Conservation (phyloP, 1,140 invertebrate species). For the Bicyclus anynana region DNA sequence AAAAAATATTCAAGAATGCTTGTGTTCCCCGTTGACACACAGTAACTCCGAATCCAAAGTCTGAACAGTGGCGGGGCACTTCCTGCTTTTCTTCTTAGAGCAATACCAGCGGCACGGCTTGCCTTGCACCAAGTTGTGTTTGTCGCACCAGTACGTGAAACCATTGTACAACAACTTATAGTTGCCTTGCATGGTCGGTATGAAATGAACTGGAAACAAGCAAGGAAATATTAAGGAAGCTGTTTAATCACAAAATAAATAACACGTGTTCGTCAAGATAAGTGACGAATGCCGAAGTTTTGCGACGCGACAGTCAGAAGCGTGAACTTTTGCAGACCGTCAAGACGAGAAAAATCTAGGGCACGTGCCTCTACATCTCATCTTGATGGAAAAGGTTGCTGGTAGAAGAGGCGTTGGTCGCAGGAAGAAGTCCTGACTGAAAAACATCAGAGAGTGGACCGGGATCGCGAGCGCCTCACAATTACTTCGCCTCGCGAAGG, state of each 20-base stretch:
- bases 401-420: too few relatives aligned
- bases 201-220: constrained; percentile 18
- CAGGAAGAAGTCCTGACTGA: too few relatives aligned
- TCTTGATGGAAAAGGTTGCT: too few relatives aligned
- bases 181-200: constrained; percentile 30
- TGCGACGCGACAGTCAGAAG: too few relatives aligned
- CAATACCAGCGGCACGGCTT: constrained; percentile 41
- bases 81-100: constrained; percentile 36
- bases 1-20: constrained; percentile 16
- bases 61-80: constrained; percentile 28
- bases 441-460: too few relatives aligned
- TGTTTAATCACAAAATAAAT: not conserved
- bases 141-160: constrained; percentile 34
- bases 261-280: too few relatives aligned
- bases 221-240: not conserved
- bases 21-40: constrained; percentile 23
- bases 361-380: too few relatives aligned
- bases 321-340: too few relatives aligned
- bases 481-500: too few relatives aligned
- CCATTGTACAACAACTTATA: constrained; percentile 25
- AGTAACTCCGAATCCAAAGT: constrained; percentile 25
- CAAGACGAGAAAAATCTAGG: too few relatives aligned
- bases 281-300: too few relatives aligned
- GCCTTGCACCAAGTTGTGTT: constrained; percentile 9
- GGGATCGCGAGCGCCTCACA: too few relatives aligned